Evolutionary conservation across 2,113 vertebrate genomes (phyloP).

Genomic region (Dasyurus viverrinus): DNA sequence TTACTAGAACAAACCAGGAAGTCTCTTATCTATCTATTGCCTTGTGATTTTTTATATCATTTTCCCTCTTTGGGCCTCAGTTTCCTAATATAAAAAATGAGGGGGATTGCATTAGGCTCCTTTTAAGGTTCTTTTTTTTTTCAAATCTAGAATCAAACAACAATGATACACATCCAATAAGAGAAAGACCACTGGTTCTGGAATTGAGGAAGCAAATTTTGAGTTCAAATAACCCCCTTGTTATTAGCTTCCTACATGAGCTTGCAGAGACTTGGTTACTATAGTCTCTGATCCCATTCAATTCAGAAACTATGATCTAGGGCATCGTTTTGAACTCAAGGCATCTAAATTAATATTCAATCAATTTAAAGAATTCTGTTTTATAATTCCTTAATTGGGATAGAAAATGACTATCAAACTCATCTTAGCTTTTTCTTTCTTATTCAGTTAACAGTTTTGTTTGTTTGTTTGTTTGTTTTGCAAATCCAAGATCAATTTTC

Average conservation of each 20-base stretch:
- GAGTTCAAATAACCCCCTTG: background rate
- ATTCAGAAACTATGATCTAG: background rate
- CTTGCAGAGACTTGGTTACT: background rate
- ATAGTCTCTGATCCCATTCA: background rate
- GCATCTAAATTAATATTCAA: slow-evolving; percentile 33
- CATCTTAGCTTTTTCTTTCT: slow-evolving; percentile 67
- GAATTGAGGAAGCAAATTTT: background rate
- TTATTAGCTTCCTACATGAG: background rate
- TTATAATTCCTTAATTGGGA: slow-evolving; percentile 57
- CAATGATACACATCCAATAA: background rate
- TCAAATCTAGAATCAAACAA: background rate
- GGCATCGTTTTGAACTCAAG: background rate
- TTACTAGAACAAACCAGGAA: background rate
- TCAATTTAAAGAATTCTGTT: slow-evolving; percentile 67
- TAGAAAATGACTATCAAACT: slow-evolving; percentile 56
- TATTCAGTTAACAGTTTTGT: background rate
- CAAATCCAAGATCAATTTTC: background rate
- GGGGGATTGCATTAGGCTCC: background rate
- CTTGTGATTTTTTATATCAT: background rate
- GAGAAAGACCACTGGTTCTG: background rate
- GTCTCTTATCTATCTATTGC: background rate
- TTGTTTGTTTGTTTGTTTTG: background rate
- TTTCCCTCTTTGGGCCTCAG: background rate
- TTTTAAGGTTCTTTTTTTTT: background rate
- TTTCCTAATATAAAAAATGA: background rate